phyloP scores from a whole-genome alignment of 2,888 invertebrate genomes.

The Fissipunctia ypsillon region DNA sequence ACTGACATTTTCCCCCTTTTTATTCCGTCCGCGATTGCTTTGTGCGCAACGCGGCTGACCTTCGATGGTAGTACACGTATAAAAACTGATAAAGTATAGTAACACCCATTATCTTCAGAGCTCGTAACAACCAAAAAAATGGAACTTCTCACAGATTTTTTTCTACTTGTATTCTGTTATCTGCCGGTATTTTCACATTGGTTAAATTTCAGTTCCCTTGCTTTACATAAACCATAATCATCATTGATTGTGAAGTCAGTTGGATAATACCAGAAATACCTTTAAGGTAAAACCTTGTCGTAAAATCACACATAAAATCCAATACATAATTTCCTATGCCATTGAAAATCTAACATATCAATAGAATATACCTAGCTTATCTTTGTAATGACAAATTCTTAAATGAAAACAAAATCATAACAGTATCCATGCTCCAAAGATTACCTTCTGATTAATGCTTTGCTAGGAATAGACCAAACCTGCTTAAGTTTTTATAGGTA shows the following conservation, averaged over 20 bases:
- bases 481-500: neutral
- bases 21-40: conserved; percentile 37
- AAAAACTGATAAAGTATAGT: conserved; percentile 17
- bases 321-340: neutral
- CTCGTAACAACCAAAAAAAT: neutral
- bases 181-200: neutral
- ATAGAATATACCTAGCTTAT: no score
- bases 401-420: no score
- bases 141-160: neutral
- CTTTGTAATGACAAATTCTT: no score
- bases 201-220: neutral
- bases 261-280: neutral
- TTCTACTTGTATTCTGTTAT: neutral
- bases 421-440: neutral
- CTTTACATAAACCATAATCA: neutral
- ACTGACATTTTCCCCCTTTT: conserved; percentile 47
- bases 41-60: conserved; percentile 34
- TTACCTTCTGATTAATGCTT: neutral
- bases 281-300: conserved; percentile 9
- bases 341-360: no score
- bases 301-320: neutral
- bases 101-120: neutral
- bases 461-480: neutral
- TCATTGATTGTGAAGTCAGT: neutral
- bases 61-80: conserved; percentile 14